A percentile compares a stretch with the other conserved stretches of the same genome.
phyloP scores from a whole-genome alignment of 2,888 invertebrate species.

The Oconnorella tubifera region DNA sequence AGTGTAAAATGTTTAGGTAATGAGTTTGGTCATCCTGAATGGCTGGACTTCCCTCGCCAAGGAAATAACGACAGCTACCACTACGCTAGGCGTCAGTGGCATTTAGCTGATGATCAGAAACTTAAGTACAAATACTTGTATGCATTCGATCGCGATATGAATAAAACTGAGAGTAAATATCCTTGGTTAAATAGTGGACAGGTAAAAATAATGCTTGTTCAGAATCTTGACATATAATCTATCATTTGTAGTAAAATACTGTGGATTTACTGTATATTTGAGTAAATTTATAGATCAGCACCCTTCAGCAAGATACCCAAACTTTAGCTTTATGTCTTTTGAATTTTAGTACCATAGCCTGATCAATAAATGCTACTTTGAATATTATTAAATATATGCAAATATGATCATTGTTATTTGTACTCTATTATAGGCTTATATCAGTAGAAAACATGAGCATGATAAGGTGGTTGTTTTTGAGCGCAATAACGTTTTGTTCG shows the following conservation, averaged over 20 bases:
- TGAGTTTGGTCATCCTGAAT: slow-evolving; percentile 99
- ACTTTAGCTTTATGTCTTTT: too few relatives aligned
- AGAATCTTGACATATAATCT: too few relatives aligned
- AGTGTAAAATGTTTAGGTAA: too few relatives aligned
- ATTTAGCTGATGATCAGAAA: slow-evolving; percentile 80
- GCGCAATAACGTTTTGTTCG: slow-evolving; percentile 80
- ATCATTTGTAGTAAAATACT: too few relatives aligned
- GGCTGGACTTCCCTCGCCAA: slow-evolving; percentile 94
- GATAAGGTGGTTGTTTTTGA: slow-evolving; percentile 95
- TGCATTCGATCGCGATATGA: slow-evolving; percentile 89
- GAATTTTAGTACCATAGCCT: too few relatives aligned
- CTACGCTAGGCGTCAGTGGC: slow-evolving; percentile 95
- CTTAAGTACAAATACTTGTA: slow-evolving; percentile 91
- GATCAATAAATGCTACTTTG: too few relatives aligned
- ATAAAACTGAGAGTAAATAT: slow-evolving; percentile 76
- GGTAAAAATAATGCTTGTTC: slow-evolving; percentile 43
- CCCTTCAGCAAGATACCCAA: too few relatives aligned
- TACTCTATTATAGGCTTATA: slow-evolving; percentile 63
- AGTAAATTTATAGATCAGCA: too few relatives aligned
- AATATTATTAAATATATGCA: too few relatives aligned
- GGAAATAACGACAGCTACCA: slow-evolving; percentile 96
- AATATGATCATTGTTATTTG: too few relatives aligned
- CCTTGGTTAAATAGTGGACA: slow-evolving; percentile 70
- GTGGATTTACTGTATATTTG: too few relatives aligned
- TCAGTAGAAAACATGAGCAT: slow-evolving; percentile 79